A percentile compares a stretch with the other conserved stretches of the same genome.
Evolutionary conservation across 2,113 vertebrate species (phyloP).

Genomic region (Caranx melampygus): DNA sequence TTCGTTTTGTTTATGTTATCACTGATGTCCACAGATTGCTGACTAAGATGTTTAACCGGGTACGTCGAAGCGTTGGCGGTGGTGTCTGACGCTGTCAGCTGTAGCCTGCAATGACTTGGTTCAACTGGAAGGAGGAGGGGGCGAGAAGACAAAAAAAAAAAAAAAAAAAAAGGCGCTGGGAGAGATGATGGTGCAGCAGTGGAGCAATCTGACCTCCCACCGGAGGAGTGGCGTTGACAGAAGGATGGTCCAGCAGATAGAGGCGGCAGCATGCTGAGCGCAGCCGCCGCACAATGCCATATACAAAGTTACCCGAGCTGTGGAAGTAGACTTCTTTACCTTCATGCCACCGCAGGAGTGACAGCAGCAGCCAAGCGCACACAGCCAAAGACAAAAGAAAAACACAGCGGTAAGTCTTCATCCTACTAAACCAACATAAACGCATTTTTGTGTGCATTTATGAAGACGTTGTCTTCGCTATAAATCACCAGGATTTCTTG

Average conservation of each 20-base stretch:
- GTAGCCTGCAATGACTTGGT: neutral
- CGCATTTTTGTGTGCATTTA: neutral
- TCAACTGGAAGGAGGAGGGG: neutral
- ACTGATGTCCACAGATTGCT: neutral
- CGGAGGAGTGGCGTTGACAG: constrained; percentile 78
- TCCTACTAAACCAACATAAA: neutral
- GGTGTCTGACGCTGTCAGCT: neutral
- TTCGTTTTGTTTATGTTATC: neutral
- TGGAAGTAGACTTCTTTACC: constrained; percentile 42
- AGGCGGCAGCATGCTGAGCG: constrained; percentile 56
- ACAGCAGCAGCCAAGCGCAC: constrained; percentile 27
- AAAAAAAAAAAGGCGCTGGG: neutral
- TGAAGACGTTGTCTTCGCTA: neutral
- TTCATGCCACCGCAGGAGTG: constrained; percentile 42
- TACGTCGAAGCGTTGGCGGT: neutral
- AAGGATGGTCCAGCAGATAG: constrained; percentile 76
- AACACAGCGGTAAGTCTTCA: constrained; percentile 43
- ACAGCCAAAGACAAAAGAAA: constrained; percentile 8
- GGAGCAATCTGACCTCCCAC: constrained; percentile 73
- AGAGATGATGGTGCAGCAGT: constrained; percentile 16
- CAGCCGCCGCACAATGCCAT: constrained; percentile 44
- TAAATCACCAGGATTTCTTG: neutral
- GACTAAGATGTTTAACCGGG: neutral
- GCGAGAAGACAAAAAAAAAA: neutral
- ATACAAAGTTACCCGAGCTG: constrained; percentile 41